Base-by-base conservation (phyloP, 2,888 invertebrate species). In the Lepidonotus clava region DNA sequence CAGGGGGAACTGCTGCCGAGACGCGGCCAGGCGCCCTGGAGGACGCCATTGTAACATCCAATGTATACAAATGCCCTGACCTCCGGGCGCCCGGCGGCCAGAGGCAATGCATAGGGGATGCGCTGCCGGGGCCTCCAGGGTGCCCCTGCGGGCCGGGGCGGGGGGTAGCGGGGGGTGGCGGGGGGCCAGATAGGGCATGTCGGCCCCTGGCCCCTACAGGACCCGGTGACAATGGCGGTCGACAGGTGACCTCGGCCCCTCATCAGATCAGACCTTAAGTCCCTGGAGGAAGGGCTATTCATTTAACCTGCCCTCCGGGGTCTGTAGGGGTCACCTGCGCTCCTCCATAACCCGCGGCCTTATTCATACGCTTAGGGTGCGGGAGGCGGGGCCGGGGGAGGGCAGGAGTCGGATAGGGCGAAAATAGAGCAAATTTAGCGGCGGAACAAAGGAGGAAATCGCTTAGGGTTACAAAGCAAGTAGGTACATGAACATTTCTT, bases 61-160 rank as follows among this genome's bases (percentile, higher is more conserved):
- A 80, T 80, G 80, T 80, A 80, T 80, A 80, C 80, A 80, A 51
- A 41, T 80, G 80, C 80, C 51, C 80, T 80, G 80, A 80, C 80
- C 80, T 32, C 41, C 5, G n/a, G 18, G 5, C 80, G 46, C 46
- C 80, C 28, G 28, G 46, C 6, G 80, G 76, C 28, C 80, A n/a
- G n/a, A 80, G 80, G 18, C 80, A 80, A 80, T 80, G 80, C 80
- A 80, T 80, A 80, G 51, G 80, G 80, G 80, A 80, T 80, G 80
- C 24, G 14, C 46, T 46, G 18, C n/a, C 32, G 24, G 80, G 40
- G 38, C 76, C 76, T 76, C 76, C 36, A n/a, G 38, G 76, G 38
- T 32, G 24, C 76, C 80, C 80, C 32, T 4, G 2, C 5, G 80
- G 32, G 28, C 51, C 80, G 24, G 8, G 24, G 41, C 41, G 80